Evolutionary conservation across 2,888 invertebrate genomes (phyloP), one percentile per base, ranked within the genome.

Genomic region (Dendrolimus houi): DNA sequence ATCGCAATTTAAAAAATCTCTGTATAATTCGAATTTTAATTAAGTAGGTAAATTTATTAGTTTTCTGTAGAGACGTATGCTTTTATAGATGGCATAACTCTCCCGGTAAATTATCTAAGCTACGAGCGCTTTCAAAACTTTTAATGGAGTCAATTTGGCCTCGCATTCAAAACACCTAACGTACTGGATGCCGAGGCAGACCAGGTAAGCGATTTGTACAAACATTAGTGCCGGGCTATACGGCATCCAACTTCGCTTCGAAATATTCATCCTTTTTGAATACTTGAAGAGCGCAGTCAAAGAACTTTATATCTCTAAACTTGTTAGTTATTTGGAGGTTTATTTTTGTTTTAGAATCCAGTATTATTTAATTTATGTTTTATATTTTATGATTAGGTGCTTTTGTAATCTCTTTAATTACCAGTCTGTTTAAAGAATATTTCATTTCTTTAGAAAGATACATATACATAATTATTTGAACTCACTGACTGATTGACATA

Each of bases 121-220:
- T 83, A 79, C 79, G 84, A 83, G 81, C 80, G 86, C 87, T 87
- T 87, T 86, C 84, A 83, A 79, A 88, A 89, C 83, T 88, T 89
- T 88, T 89, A 89, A 89, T 89, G 89, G 87, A 87, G 84, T 86
- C 87, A 87, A 87, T 89, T 87, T 87, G 81, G 85, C 80, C 72
- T 77, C 83, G 81, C 81, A 85, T 87, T 87, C 85, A 87, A 88
- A 88, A 86, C 83, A 85, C 76, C 80, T 75, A 78, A 80, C 77
- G 75, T 77, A 69, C 70, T 70, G 72, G 71, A 75, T 69, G 70
- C 70, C 68, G 73, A 70, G 71, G 71, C 70, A 73, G 72, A 69
- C 69, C 75, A 79, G 79, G 78, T 81, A 80, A 81, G 76, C 81
- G 80, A 83, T 82, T 81, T 83, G 82, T 83, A 79, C 73, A 83